phyloP scores from a whole-genome alignment of 2,113 vertebrate species.

The Onychostruthus taczanowskii region DNA sequence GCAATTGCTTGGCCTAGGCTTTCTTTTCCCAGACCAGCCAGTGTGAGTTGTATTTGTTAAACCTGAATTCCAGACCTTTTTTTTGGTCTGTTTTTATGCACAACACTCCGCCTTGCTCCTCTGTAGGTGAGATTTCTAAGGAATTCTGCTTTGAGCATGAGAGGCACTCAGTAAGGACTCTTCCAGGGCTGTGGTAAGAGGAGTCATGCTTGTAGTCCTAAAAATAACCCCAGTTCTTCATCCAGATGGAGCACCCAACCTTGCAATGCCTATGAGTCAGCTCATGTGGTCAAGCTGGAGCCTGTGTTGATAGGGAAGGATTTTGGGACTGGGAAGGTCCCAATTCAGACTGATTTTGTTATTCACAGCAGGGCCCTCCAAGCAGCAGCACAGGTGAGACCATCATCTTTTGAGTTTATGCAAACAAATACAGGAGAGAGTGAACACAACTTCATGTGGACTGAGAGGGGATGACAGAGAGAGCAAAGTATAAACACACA shows the following conservation, averaged over 20 bases:
- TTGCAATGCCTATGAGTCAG: fast-evolving
- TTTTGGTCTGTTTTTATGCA: not conserved
- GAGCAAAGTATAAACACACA: not conserved
- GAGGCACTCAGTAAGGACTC: not conserved
- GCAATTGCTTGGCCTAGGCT: not conserved
- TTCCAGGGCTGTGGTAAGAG: not conserved
- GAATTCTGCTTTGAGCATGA: not conserved
- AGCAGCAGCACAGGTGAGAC: fast-evolving
- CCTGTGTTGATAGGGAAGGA: not conserved
- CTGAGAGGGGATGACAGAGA: not conserved
- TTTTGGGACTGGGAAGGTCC: not conserved
- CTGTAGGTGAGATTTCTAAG: not conserved
- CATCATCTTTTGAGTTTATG: fast-evolving
- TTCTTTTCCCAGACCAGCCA: not conserved
- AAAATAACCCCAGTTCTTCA: not conserved
- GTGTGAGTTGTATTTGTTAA: not conserved
- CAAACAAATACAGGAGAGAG: not conserved
- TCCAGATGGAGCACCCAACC: not conserved
- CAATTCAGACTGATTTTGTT: not conserved
- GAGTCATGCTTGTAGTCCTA: not conserved
- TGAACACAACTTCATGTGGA: fast-evolving
- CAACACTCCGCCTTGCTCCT: not conserved
- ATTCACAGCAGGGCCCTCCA: not conserved
- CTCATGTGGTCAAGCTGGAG: not conserved
- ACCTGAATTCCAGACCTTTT: not conserved